phyloP scores from a whole-genome alignment of 1,140 invertebrate species.

The Dryas iulia region DNA sequence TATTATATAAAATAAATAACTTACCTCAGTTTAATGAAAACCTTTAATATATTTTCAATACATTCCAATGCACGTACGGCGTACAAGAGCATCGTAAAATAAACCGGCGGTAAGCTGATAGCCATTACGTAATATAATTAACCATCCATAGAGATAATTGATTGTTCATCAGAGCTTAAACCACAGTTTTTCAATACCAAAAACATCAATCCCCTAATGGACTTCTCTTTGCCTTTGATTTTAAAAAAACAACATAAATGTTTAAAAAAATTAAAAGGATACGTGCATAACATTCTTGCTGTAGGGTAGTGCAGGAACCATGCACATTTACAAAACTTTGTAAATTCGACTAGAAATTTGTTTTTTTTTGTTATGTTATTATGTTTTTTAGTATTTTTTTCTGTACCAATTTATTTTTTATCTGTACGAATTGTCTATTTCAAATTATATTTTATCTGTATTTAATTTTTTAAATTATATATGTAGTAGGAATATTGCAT shows the following conservation, averaged over 20 bases:
- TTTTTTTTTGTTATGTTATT: not conserved
- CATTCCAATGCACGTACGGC: not conserved
- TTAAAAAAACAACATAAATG: constrained; percentile 58
- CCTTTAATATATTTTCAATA: not conserved
- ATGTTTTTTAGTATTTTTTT: too few species aligned
- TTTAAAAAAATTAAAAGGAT: constrained; percentile 49
- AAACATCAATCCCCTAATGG: constrained; percentile 63
- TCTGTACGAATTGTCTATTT: too few species aligned
- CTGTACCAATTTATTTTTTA: too few species aligned
- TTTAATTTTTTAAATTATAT: too few species aligned
- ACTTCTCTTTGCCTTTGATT: constrained; percentile 60
- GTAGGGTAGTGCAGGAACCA: constrained; percentile 71
- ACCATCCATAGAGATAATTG: constrained; percentile 38
- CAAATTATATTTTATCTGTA: too few species aligned
- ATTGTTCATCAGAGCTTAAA: constrained; percentile 27
- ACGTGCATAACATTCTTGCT: constrained; percentile 74
- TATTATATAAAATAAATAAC: not conserved
- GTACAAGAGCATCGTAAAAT: constrained; percentile 1
- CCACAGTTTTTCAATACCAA: constrained; percentile 29
- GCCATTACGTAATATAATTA: constrained; percentile 38
- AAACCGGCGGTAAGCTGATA: constrained; percentile 27
- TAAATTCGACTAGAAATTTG: constrained; percentile 46
- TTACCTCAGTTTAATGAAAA: not conserved
- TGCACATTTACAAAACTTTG: constrained; percentile 69
- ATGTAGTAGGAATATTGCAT: too few species aligned